Base-by-base conservation (phyloP, 2,888 invertebrate genomes). In the Dolichopus griseipennis region DNA sequence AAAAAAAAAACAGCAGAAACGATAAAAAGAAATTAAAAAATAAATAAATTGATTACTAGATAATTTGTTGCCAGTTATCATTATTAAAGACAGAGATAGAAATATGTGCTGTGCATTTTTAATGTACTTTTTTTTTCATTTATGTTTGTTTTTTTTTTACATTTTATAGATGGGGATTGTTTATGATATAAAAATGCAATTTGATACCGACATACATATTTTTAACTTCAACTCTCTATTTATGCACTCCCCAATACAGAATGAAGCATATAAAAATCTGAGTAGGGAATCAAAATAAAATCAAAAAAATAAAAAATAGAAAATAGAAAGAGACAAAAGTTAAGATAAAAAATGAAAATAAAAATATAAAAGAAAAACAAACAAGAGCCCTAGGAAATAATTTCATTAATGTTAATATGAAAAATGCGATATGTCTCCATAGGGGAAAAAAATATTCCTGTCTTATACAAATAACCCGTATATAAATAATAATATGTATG, bases 21-120 rank as follows among this genome's bases (percentile, higher is more conserved):
- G 15, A 12, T 41, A 41, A 41, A 52, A 43, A 52, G 2, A 52
- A 37, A 37, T 37, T 10, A 37, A 37, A 10, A 37, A 37, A 37
- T 37, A 37, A 37, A 52, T 52, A 52, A 52, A 52, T 52, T 52
- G 52, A 52, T 52, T 52, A 52, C 52, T 52, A 52, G 52, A 52
- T 52, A 52, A 52, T 52, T 52, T 52, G 52, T 52, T 52, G 52
- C n/a, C 15, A 41, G 41, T 41, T 41, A 41, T 41, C 41, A 41
- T 41, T 41, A 41, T 41, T 41, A 41, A 41, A 41, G 41, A 9
- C 12, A 41, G 27, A 27, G 9, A 12, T 41, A 41, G 41, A 41
- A 41, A 41, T 27, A 27, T 41, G 41, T 41, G 41, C 41, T 41
- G 15, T 15, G 12, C 41, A 41, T 41, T 41, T 41, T 41, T 41